Conservation (phyloP, 2,797 vertebrate species). For the Danio choprae region DNA sequence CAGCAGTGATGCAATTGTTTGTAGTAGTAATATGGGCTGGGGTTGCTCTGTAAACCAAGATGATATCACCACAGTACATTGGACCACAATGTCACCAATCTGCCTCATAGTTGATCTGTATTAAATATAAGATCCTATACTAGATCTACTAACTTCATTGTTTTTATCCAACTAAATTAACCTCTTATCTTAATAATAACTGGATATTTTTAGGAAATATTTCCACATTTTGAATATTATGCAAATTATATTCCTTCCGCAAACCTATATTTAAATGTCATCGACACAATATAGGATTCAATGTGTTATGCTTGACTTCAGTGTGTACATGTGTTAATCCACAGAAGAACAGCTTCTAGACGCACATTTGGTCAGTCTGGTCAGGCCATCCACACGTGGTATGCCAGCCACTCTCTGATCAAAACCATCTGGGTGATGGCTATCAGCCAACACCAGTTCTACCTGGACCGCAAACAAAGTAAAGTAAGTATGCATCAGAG, state of each 20-base stretch:
- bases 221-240: neutral
- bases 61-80: conserved; percentile 29
- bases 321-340: conserved; percentile 52
- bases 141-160: neutral
- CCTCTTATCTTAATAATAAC: neutral
- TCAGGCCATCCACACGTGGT: conserved; percentile 94
- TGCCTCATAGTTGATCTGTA: neutral
- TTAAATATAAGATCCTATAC: neutral
- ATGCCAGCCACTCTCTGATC: conserved; percentile 96
- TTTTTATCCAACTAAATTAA: neutral
- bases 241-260: neutral
- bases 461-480: conserved; percentile 96
- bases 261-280: neutral
- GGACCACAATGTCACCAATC: neutral
- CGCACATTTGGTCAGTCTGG: conserved; percentile 92
- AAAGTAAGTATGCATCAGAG: conserved; percentile 85
- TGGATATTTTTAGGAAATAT: neutral
- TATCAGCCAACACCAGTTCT: conserved; percentile 99
- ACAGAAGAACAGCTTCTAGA: conserved; percentile 89
- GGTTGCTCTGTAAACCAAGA: conserved; percentile 52
- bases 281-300: neutral
- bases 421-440: conserved; percentile 99
- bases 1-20: conserved; percentile 1
- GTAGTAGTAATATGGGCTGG: conserved; percentile 39
- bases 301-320: neutral